Evolutionary conservation across 2,797 vertebrate genomes (phyloP).

Genomic region (Sparus aurata): DNA sequence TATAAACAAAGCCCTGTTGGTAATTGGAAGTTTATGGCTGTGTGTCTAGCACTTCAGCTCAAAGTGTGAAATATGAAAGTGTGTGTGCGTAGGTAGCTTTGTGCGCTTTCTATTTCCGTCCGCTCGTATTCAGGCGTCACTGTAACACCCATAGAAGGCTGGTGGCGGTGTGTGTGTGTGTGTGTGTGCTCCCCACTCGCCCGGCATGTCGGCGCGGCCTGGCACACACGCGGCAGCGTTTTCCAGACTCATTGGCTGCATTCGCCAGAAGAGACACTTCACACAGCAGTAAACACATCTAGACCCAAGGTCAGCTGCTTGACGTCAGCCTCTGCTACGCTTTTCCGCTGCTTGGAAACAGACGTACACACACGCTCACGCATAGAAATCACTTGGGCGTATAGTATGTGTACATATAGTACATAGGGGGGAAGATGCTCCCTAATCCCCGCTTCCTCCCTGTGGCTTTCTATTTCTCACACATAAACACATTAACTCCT

Average conservation of each 20-base stretch:
- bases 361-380: constrained; percentile 25
- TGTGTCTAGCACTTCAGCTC: constrained; percentile 19
- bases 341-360: constrained; percentile 75
- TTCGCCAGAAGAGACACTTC: constrained; percentile 65
- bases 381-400: constrained; percentile 23
- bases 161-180: constrained; percentile 18
- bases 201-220: constrained; percentile 55
- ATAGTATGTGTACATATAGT: constrained; percentile 1
- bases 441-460: neutral
- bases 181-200: constrained; percentile 29
- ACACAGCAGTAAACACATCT: constrained; percentile 75
- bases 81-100: constrained; percentile 7
- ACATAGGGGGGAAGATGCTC: constrained; percentile 10
- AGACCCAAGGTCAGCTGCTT: constrained; percentile 72
- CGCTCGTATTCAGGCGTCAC: constrained; percentile 34
- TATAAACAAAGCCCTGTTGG: constrained; percentile 45
- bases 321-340: constrained; percentile 75
- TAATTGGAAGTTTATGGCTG: constrained; percentile 43
- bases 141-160: constrained; percentile 53
- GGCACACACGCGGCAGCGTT: constrained; percentile 52
- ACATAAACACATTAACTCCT: constrained; percentile 30
- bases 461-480: neutral
- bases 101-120: constrained; percentile 57
- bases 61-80: constrained; percentile 47
- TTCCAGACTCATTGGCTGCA: constrained; percentile 55